Conservation (phyloP, 2,888 invertebrate genomes). For the Acrocyrtus sp. region DNA sequence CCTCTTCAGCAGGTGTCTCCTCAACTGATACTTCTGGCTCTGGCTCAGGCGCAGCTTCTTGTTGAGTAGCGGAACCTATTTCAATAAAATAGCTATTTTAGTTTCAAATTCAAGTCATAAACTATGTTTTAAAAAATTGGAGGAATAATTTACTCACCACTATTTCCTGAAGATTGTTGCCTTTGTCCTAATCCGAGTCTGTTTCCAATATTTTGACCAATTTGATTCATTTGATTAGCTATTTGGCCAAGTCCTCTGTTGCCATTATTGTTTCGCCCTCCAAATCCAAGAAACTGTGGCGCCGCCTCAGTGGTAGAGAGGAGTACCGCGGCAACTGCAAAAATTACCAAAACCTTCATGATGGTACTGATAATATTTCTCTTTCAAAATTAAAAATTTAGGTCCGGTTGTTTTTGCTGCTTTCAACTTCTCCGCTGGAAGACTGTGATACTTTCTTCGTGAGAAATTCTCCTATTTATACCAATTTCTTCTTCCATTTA, state of each 20-base stretch:
- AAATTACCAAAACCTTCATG: slow-evolving; percentile 5
- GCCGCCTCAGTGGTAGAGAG: neutral
- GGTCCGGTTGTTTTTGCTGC: no score
- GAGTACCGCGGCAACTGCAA: neutral
- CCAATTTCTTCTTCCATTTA: no score
- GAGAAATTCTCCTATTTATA: no score
- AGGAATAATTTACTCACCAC: neutral
- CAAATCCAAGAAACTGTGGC: neutral
- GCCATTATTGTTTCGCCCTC: neutral
- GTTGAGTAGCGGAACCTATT: neutral
- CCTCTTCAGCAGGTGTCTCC: neutral
- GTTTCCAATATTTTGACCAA: no score
- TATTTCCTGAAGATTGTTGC: neutral
- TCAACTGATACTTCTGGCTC: neutral
- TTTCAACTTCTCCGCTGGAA: no score
- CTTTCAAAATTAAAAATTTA: no score
- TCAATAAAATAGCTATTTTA: neutral
- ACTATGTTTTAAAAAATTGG: neutral
- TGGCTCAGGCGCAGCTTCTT: neutral
- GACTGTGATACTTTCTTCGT: no score
- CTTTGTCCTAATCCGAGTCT: neutral
- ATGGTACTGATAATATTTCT: no score
- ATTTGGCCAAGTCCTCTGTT: neutral
- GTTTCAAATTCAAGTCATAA: neutral
- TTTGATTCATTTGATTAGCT: no score